Conservation (phyloP, 2,113 vertebrate genomes). For the Anarhynchus alexandrinus region DNA sequence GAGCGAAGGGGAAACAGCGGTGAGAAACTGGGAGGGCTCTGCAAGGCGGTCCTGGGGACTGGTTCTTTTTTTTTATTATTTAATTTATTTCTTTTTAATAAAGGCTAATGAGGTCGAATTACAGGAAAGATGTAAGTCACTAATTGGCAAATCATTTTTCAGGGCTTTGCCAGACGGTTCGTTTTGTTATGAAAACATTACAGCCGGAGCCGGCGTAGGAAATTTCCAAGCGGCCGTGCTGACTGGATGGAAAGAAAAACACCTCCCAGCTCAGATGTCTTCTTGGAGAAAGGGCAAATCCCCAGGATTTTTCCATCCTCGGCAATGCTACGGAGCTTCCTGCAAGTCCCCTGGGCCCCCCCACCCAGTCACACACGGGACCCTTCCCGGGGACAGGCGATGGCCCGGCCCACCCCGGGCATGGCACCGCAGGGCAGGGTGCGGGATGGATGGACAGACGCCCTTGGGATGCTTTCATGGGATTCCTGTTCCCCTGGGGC, state of each 20-base stretch:
- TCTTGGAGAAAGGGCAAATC: constrained; percentile 51
- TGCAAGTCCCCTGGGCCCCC: neutral
- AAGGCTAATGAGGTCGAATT: constrained; percentile 8
- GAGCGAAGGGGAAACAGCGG: neutral
- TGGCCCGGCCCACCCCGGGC: accelerated
- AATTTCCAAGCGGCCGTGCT: constrained; percentile 56
- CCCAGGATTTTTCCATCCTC: constrained; percentile 33
- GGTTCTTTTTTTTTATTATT: neutral
- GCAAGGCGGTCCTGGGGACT: neutral
- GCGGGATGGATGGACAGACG: neutral
- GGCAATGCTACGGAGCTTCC: neutral
- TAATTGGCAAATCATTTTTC: constrained; percentile 36
- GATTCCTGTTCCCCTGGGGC: neutral
- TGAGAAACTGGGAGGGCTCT: neutral
- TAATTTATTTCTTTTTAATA: neutral
- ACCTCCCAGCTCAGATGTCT: constrained; percentile 48
- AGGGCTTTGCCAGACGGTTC: constrained; percentile 24
- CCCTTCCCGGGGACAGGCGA: accelerated
- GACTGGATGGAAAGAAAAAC: constrained; percentile 64
- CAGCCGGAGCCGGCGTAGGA: neutral
- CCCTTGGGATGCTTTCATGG: neutral
- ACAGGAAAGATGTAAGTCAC: constrained; percentile 49
- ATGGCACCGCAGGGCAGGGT: neutral
- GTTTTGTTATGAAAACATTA: constrained; percentile 54
- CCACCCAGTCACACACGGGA: neutral